Base-by-base conservation (phyloP, 2,113 vertebrate genomes). In the Panthera uncia region DNA sequence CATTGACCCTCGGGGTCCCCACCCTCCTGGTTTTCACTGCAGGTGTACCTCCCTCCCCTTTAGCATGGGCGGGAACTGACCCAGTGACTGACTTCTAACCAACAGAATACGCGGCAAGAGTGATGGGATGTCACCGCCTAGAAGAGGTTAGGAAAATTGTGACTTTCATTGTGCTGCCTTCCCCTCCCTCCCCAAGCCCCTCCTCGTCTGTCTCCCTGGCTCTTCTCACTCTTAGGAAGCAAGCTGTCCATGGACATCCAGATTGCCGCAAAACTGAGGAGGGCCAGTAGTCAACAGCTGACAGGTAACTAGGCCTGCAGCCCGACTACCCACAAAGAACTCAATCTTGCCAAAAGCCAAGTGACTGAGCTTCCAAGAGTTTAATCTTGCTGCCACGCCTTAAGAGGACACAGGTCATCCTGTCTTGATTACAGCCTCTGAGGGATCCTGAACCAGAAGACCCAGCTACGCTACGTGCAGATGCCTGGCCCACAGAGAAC, bases 21-120 rank as follows among this genome's bases (percentile, higher is more conserved):
- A 52, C 2, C 7, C 15, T 78, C 25, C 3, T 38, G 33, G 12
- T 1, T 66, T 68, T 76, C 25, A 3, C 16, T 27, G 5, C 3
- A 12, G 23, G 7, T 27, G 4, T 15, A 9, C 36, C 10, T 0
- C 7, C 29, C 13, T 65, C 33, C 69, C 10, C 29, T 16, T 52
- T 12, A 29, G 0, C 25, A 1, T 63, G 3, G 45, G 5, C 5
- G 33, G 8, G 0, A 76, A 11, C 4, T 18, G 29, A 86, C 8
- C 5, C 27, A 41, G 38, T 33, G 38, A 65, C 48, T 87, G 36
- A 41, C 6, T 89, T 83, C 45, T 36, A 73, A 79, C 21, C 8
- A 31, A 29, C 0, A 68, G 85, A 73, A 18, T n/a, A 25, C 9
- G 38, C 11, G 45, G 4, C 21, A 69, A 79, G 3, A 19, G 31